These are phyloP conservation scores for Eurystomus gularis DNA, from an alignment of 2,113 vertebrate genomes.

Conservation along the genomic window DNA sequence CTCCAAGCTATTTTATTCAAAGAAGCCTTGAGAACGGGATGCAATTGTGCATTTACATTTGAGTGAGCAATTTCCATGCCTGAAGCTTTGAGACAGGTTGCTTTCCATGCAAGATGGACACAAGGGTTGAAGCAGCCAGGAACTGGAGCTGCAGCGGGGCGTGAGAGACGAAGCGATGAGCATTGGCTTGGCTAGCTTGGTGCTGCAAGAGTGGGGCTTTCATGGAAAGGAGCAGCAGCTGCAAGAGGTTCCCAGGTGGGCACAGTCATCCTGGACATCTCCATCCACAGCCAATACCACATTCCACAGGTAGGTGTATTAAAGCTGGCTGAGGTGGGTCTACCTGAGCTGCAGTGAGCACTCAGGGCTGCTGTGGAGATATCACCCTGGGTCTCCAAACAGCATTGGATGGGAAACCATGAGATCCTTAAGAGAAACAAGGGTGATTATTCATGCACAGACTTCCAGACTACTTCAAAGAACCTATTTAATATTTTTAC, in stretches of 20 bases:
- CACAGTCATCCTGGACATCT: background rate
- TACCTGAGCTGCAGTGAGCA: background rate
- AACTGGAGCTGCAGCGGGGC: background rate
- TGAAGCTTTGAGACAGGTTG: background rate
- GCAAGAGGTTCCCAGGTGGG: background rate
- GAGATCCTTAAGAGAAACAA: background rate
- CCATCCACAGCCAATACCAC: background rate
- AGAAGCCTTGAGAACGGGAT: background rate
- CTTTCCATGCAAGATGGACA: background rate
- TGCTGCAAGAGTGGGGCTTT: background rate
- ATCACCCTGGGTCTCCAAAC: background rate
- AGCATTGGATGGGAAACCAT: background rate
- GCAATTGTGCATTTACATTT: background rate
- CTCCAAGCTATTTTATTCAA: background rate
- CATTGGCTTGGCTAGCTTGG: accelerated
- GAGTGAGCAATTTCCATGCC: background rate
- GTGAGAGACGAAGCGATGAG: accelerated
- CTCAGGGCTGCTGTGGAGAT: background rate
- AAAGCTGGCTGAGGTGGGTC: background rate
- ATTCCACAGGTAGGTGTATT: background rate
- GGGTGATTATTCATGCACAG: background rate
- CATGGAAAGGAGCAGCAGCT: background rate
- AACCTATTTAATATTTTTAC: conserved; percentile 35
- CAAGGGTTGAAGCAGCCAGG: background rate
- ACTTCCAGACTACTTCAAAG: background rate